These are phyloP conservation scores for Corynorhinus townsendii DNA, from an alignment of 2,113 vertebrate genomes.

Conservation along the genomic window DNA sequence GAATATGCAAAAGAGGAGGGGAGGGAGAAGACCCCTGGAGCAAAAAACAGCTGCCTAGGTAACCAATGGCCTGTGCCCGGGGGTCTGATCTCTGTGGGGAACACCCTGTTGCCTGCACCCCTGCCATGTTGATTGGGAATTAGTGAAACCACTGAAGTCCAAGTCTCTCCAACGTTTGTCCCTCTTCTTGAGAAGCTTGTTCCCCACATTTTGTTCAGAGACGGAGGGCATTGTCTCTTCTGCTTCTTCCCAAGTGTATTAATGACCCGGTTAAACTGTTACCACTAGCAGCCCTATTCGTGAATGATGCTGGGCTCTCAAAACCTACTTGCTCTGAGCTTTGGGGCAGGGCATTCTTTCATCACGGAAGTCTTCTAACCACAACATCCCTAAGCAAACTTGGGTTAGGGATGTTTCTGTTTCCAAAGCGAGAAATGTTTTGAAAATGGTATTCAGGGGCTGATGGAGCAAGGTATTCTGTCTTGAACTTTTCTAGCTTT, in stretches of 20 bases:
- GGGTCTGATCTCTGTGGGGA: neutral
- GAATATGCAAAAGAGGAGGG: neutral
- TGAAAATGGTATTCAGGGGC: neutral
- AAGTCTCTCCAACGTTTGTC: neutral
- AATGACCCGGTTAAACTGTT: neutral
- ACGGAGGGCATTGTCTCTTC: neutral
- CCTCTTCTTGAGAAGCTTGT: neutral
- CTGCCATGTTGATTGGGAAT: neutral
- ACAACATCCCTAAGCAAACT: neutral
- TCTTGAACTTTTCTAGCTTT: neutral
- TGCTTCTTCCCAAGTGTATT: neutral
- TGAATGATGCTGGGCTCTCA: neutral
- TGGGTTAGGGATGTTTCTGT: neutral
- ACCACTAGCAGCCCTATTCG: neutral
- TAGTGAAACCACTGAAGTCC: neutral
- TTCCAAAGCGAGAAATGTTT: neutral
- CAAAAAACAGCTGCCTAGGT: neutral
- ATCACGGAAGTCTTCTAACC: neutral
- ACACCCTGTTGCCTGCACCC: fast-evolving
- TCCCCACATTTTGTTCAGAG: neutral
- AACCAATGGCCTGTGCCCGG: neutral
- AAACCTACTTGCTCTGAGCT: neutral
- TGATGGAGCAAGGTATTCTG: neutral
- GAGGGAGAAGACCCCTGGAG: neutral
- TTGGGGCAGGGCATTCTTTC: neutral